phyloP scores from a whole-genome alignment of 2,113 vertebrate species.

The Dicaeum eximium region DNA sequence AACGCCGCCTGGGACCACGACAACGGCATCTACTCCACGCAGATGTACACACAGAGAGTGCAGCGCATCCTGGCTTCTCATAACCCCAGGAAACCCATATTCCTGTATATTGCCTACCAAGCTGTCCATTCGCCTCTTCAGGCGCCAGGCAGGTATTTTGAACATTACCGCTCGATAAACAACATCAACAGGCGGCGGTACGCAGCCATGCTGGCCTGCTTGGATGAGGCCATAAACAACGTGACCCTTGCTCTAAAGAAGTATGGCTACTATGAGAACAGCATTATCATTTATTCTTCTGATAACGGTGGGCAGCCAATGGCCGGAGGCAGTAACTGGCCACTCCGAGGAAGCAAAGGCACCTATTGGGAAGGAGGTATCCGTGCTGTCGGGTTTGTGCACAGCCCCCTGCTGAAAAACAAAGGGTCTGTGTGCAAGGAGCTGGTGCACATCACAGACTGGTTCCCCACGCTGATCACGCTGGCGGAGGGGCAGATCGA shows the following conservation, averaged over 20 bases:
- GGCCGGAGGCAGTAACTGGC: conserved; percentile 95
- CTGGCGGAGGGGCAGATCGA: conserved; percentile 89
- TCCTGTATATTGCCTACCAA: conserved; percentile 93
- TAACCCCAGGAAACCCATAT: conserved; percentile 82
- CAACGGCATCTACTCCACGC: conserved; percentile 88
- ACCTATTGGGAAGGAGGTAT: conserved; percentile 97
- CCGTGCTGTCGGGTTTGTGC: conserved; percentile 92
- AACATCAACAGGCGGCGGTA: conserved; percentile 89
- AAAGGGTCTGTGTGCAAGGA: conserved; percentile 87
- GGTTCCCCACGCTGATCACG: conserved; percentile 92
- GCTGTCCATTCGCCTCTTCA: conserved; percentile 94
- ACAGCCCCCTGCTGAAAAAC: conserved; percentile 88
- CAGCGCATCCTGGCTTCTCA: conserved; percentile 86
- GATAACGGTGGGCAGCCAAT: conserved; percentile 94
- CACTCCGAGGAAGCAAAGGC: conserved; percentile 92
- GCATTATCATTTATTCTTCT: conserved; percentile 92
- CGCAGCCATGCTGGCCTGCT: conserved; percentile 92
- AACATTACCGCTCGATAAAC: conserved; percentile 88
- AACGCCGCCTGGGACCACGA: conserved; percentile 92
- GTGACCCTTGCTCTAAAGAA: conserved; percentile 86
- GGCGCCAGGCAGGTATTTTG: conserved; percentile 87
- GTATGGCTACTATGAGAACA: conserved; percentile 91
- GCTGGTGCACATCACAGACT: conserved; percentile 95
- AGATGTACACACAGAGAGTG: conserved; percentile 92
- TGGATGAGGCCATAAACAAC: conserved; percentile 92